Percentiles rank a stretch among this genome's conserved stretches.
phyloP scores from a whole-genome alignment of 2,113 vertebrate genomes.

The Erpornis zantholeuca region DNA sequence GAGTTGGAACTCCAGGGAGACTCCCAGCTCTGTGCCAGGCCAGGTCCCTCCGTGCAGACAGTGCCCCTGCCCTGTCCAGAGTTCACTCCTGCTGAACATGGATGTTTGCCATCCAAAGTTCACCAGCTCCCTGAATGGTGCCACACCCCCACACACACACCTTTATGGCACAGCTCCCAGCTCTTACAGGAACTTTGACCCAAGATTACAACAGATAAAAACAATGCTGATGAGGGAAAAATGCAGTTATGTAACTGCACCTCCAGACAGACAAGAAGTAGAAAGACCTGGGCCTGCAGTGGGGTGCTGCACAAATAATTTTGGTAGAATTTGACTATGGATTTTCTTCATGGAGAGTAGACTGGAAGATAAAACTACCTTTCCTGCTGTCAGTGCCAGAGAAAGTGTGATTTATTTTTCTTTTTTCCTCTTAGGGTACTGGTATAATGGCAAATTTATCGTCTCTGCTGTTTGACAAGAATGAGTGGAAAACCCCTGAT shows the following conservation, averaged over 20 bases:
- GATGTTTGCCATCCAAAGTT: not conserved
- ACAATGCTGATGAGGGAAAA: not conserved
- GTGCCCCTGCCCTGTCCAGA: not conserved
- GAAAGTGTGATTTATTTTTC: not conserved
- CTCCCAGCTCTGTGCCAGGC: not conserved
- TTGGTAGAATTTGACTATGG: not conserved
- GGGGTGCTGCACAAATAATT: not conserved
- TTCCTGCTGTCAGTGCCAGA: not conserved
- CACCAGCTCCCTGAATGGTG: accelerated
- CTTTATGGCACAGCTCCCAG: not conserved
- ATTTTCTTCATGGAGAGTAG: not conserved
- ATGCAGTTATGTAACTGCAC: accelerated
- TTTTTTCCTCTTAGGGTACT: conserved; percentile 66
- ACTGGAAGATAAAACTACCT: not conserved
- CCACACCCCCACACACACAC: accelerated
- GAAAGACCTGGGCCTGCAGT: accelerated
- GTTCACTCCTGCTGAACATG: not conserved
- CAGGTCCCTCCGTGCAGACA: too few relatives aligned
- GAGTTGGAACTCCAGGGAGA: not conserved
- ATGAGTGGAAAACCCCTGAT: conserved; percentile 78
- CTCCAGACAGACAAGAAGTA: not conserved
- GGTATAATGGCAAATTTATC: conserved; percentile 31
- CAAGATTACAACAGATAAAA: not conserved
- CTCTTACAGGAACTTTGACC: not conserved
- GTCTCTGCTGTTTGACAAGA: conserved; percentile 79